Evolutionary conservation across 2,113 vertebrate species (phyloP).

Genomic region (Otolemur garnettii): DNA sequence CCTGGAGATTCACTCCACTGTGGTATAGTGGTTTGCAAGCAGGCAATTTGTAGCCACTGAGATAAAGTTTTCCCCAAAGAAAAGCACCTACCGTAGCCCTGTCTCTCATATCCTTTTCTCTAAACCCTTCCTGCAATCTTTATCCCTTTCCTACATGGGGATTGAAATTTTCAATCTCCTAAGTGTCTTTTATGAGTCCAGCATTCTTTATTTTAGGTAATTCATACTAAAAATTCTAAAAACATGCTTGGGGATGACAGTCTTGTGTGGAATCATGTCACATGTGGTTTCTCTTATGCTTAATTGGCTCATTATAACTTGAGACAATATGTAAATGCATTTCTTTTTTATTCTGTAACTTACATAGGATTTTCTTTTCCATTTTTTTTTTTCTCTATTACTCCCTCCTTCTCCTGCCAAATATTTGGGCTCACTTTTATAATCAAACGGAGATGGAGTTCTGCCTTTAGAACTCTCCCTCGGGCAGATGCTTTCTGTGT

Average conservation of each 20-base stretch:
- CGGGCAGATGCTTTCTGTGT: neutral
- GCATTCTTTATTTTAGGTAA: neutral
- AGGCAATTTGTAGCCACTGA: neutral
- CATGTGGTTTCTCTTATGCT: neutral
- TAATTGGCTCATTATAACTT: constrained; percentile 10
- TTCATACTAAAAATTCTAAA: neutral
- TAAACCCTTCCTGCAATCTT: neutral
- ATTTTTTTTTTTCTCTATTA: neutral
- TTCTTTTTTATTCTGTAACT: neutral
- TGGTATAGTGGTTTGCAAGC: neutral
- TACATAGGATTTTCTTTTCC: neutral
- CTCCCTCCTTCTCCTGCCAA: neutral
- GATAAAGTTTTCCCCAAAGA: neutral
- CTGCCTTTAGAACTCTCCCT: neutral
- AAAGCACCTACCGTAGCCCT: neutral
- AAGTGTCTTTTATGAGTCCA: neutral
- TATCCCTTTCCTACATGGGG: neutral
- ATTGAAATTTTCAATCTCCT: neutral
- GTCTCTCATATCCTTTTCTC: neutral
- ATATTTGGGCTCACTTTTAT: neutral
- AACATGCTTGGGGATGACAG: neutral
- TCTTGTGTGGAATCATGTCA: neutral
- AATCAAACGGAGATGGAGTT: neutral
- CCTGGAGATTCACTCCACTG: neutral
- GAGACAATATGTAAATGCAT: neutral